These are phyloP conservation scores for Acronicta leporina DNA, from an alignment of 2,888 invertebrate species.

Conservation along the genomic window DNA sequence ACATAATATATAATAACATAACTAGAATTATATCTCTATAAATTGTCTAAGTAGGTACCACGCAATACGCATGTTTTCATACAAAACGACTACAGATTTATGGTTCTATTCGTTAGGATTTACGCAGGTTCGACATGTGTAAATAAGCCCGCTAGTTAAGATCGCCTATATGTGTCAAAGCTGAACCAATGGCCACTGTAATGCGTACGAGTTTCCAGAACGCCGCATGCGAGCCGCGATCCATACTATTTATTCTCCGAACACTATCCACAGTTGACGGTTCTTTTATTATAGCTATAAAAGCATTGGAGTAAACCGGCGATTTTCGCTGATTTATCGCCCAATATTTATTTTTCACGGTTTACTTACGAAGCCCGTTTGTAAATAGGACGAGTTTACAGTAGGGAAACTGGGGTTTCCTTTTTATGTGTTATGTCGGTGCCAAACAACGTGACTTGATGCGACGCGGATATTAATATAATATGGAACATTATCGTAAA, in stretches of 20 bases:
- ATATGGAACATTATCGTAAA: conserved; percentile 63
- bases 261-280: conserved; percentile 82
- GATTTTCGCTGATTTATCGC: conserved; percentile 85
- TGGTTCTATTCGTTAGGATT: conserved; percentile 67
- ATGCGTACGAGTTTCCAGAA: conserved; percentile 74
- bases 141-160: conserved; percentile 68
- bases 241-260: conserved; percentile 80
- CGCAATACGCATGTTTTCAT: conserved; percentile 41
- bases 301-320: conserved; percentile 78
- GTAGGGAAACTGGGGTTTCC: conserved; percentile 67
- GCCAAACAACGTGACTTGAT: conserved; percentile 58
- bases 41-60: conserved; percentile 31
- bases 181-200: conserved; percentile 73
- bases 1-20: conserved; percentile 27
- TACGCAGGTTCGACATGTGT: conserved; percentile 65
- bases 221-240: conserved; percentile 70
- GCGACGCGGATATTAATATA: conserved; percentile 54
- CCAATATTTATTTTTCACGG: conserved; percentile 87
- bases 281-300: conserved; percentile 88
- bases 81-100: conserved; percentile 62
- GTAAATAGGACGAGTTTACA: conserved; percentile 76
- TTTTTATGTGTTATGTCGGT: conserved; percentile 59
- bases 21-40: conserved; percentile 45
- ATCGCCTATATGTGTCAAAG: conserved; percentile 75
- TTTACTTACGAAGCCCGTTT: conserved; percentile 70